These are phyloP conservation scores for Triplophysa bombifrons DNA, from an alignment of 2,797 vertebrate species.

Conservation along the genomic window DNA sequence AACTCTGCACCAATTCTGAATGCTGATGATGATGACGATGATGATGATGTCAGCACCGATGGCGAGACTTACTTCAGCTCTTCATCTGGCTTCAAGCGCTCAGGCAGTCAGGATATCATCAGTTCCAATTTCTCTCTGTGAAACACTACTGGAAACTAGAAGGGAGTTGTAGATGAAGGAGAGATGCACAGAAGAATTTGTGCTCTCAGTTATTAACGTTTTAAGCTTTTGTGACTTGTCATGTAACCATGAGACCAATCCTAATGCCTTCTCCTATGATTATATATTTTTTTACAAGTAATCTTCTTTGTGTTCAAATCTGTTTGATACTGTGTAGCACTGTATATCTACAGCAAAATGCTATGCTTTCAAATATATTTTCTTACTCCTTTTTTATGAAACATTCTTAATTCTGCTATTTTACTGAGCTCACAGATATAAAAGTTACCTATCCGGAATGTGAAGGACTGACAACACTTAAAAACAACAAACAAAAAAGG, in stretches of 20 bases:
- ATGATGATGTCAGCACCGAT: slow-evolving; percentile 87
- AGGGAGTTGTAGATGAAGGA: neutral
- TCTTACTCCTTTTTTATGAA: neutral
- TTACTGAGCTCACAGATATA: neutral
- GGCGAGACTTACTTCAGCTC: slow-evolving; percentile 90
- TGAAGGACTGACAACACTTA: slow-evolving; percentile 52
- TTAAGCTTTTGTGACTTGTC: neutral
- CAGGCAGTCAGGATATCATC: slow-evolving; percentile 77
- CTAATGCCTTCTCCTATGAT: slow-evolving; percentile 31
- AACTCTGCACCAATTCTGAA: slow-evolving; percentile 82
- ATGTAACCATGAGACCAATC: slow-evolving; percentile 23
- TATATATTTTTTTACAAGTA: slow-evolving; percentile 42
- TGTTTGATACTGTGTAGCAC: slow-evolving; percentile 41
- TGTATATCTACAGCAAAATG: slow-evolving; percentile 24
- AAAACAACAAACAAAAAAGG: slow-evolving; percentile 55
- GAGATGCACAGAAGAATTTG: neutral
- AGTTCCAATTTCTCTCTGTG: slow-evolving; percentile 64
- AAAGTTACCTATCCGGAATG: slow-evolving; percentile 57
- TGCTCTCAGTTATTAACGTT: slow-evolving; percentile 14
- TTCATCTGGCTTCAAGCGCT: slow-evolving; percentile 78
- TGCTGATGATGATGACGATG: slow-evolving; percentile 82
- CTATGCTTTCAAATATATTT: slow-evolving; percentile 4
- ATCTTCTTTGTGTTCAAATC: neutral
- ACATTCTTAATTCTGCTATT: neutral
- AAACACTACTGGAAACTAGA: neutral